These are phyloP conservation scores for Hyposoter didymator DNA, from an alignment of 2,888 invertebrate genomes.

Conservation along the genomic window DNA sequence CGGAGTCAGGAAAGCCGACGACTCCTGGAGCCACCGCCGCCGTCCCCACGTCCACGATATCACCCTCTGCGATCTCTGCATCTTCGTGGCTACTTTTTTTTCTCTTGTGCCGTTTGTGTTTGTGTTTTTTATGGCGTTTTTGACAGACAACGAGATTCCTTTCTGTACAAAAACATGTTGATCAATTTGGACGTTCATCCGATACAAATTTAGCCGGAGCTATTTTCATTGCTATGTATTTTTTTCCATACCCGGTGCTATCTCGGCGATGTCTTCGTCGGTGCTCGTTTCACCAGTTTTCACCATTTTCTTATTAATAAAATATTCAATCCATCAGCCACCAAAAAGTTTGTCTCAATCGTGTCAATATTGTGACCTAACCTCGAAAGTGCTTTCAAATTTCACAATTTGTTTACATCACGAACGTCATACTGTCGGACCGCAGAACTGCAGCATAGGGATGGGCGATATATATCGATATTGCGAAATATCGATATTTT, in stretches of 20 bases:
- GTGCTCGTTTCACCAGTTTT: slow-evolving; percentile 76
- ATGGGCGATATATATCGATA: no score
- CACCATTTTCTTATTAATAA: slow-evolving; percentile 71
- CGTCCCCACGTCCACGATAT: not conserved
- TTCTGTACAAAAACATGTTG: slow-evolving; percentile 11
- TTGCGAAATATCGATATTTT: no score
- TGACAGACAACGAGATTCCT: slow-evolving; percentile 75
- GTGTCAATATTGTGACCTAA: not conserved
- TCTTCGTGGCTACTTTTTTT: slow-evolving; percentile 86
- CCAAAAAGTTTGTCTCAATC: not conserved
- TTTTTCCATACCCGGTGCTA: slow-evolving; percentile 69
- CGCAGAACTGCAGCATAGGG: no score
- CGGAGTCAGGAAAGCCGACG: not conserved
- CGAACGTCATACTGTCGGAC: no score
- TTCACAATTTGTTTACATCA: no score
- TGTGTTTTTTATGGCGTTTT: slow-evolving; percentile 88
- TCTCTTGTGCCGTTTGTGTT: slow-evolving; percentile 88
- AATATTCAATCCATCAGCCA: not conserved
- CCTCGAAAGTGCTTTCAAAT: not conserved
- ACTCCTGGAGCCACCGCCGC: not conserved
- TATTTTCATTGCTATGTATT: not conserved
- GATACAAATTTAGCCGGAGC: not conserved
- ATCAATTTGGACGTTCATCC: not conserved
- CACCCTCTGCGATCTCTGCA: slow-evolving; percentile 77
- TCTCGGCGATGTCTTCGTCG: slow-evolving; percentile 74